These are phyloP conservation scores for Chaetophractus vellerosus DNA, from an alignment of 2,797 vertebrate species.

Conservation along the genomic window DNA sequence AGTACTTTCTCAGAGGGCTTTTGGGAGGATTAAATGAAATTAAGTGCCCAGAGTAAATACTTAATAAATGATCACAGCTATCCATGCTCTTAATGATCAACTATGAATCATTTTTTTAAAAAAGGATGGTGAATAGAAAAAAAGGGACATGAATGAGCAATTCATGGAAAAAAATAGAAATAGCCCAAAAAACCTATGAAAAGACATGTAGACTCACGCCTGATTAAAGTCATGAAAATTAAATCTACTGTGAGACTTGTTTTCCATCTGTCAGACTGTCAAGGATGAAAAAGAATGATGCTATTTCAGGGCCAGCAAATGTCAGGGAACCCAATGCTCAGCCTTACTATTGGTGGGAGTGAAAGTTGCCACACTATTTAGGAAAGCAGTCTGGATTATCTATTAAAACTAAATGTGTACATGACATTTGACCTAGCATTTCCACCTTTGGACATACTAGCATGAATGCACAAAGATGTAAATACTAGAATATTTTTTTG, in stretches of 20 bases:
- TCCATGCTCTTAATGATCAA: not conserved
- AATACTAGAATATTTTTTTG: not conserved
- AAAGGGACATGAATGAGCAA: not conserved
- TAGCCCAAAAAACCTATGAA: not conserved
- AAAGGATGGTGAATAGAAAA: not conserved
- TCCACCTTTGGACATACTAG: not conserved
- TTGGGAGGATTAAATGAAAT: not conserved
- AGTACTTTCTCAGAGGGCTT: too few relatives aligned
- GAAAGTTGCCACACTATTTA: not conserved
- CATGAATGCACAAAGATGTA: not conserved
- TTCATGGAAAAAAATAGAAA: not conserved
- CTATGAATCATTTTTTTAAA: not conserved
- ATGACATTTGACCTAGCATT: not conserved
- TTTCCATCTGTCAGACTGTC: not conserved
- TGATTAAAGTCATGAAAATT: not conserved
- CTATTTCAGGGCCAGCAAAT: not conserved
- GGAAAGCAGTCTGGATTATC: not conserved
- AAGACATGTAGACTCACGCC: not conserved
- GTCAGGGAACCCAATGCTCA: not conserved
- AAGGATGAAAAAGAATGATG: not conserved
- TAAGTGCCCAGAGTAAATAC: not conserved
- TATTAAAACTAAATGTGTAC: not conserved
- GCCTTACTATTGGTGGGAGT: not conserved
- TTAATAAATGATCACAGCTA: not conserved
- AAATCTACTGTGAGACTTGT: not conserved